These are phyloP conservation scores for Clarias platycephalus DNA, from an alignment of 2,797 vertebrate genomes.

Conservation along the genomic window DNA sequence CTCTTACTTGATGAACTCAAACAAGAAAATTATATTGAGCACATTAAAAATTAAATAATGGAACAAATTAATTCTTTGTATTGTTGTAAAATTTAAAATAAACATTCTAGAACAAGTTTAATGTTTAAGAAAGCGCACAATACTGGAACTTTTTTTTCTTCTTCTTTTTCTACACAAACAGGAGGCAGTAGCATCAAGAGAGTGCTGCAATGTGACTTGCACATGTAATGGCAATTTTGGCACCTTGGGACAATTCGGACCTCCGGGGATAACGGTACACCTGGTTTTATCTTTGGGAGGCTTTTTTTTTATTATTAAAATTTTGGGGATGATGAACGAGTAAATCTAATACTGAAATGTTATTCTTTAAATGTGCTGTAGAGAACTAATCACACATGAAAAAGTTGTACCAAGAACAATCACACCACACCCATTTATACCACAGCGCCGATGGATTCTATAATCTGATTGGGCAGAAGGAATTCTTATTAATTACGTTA, in stretches of 20 bases:
- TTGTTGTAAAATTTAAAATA: background rate
- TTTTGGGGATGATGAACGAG: background rate
- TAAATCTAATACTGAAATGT: background rate
- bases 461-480: background rate
- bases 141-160: background rate
- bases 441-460: background rate
- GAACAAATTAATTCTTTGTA: background rate
- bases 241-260: constrained; percentile 68
- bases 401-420: no score
- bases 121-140: background rate
- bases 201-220: constrained; percentile 79
- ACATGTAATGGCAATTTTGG: constrained; percentile 82
- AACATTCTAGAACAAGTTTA: background rate
- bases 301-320: no score
- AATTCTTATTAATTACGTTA: background rate
- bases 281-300: background rate
- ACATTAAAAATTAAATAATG: background rate
- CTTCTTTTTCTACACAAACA: constrained; percentile 57
- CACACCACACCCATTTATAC: background rate
- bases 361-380: background rate
- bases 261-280: constrained; percentile 75
- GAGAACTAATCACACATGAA: background rate
- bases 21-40: background rate
- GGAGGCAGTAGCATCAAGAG: constrained; percentile 76
- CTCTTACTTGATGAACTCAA: background rate